A percentile compares a stretch with the other conserved stretches of the same genome.
phyloP scores from a whole-genome alignment of 2,888 invertebrate species.

The Bombylius discolor region DNA sequence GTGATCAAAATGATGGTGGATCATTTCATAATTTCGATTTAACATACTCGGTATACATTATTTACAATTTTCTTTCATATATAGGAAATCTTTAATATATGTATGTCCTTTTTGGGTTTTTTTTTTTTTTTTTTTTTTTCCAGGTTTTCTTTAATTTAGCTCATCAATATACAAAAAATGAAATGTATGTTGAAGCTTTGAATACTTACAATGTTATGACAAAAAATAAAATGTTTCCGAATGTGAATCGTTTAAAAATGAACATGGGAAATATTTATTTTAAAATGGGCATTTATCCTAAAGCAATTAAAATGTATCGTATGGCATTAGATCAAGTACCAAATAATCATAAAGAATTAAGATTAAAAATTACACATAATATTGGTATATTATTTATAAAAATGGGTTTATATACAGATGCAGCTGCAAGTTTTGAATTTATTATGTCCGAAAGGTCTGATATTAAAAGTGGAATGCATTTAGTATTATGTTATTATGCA shows the following conservation, averaged over 20 bases:
- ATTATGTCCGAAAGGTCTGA: conserved; percentile 94
- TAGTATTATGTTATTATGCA: conserved; percentile 80
- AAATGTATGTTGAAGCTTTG: conserved; percentile 90
- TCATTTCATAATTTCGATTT: conserved; percentile 91
- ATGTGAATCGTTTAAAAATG: conserved; percentile 84
- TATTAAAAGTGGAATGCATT: conserved; percentile 75
- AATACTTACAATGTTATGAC: conserved; percentile 92
- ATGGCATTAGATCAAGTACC: conserved; percentile 98
- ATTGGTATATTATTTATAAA: conserved; percentile 82
- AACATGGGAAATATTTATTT: conserved; percentile 99
- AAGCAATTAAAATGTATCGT: conserved; percentile 93
- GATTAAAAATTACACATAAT: conserved; percentile 95
- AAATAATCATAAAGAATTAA: conserved; percentile 80
- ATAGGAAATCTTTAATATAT: too few species aligned
- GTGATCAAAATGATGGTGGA: conserved; percentile 80
- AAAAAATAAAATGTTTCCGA: conserved; percentile 84
- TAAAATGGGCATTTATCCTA: conserved; percentile 82
- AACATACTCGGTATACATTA: conserved; percentile 69
- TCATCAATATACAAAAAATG: conserved; percentile 85
- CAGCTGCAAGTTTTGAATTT: conserved; percentile 92
- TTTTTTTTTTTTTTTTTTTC: neutral
- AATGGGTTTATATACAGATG: conserved; percentile 93
- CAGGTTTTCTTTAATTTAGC: conserved; percentile 93
- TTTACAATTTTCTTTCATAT: too few species aligned
- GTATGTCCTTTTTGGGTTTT: neutral